phyloP scores from a whole-genome alignment of 2,888 invertebrate species.

The Drosophila dives region DNA sequence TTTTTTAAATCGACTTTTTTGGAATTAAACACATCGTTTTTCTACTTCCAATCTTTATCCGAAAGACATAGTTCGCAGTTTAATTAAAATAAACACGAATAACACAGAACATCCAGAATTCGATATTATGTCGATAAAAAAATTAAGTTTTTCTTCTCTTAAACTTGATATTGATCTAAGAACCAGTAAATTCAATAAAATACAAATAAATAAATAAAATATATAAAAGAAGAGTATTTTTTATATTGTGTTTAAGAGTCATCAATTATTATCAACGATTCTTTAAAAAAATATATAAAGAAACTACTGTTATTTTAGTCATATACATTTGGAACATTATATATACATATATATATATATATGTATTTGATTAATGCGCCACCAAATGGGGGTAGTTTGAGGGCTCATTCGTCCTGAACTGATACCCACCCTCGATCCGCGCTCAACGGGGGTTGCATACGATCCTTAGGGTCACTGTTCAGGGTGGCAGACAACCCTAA shows the following conservation, averaged over 20 bases:
- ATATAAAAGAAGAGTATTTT: background rate
- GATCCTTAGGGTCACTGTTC: slow-evolving; percentile 17
- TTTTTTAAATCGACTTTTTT: background rate
- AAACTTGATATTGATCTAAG: background rate
- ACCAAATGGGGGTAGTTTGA: slow-evolving; percentile 34
- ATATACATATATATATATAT: background rate
- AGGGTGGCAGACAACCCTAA: slow-evolving; percentile 5
- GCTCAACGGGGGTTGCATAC: slow-evolving; percentile 25
- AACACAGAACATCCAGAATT: background rate
- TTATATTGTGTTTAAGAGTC: background rate
- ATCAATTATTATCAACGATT: background rate
- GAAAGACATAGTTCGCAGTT: background rate
- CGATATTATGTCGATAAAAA: background rate
- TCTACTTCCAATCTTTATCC: background rate
- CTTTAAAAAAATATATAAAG: background rate
- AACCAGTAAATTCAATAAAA: background rate
- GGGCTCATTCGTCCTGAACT: slow-evolving; percentile 36
- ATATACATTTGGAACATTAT: background rate
- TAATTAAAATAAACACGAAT: background rate
- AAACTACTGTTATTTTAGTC: background rate
- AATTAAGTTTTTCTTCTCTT: background rate
- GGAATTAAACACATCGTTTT: background rate
- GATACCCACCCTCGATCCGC: slow-evolving; percentile 17
- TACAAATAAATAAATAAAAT: background rate
- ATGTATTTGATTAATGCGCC: slow-evolving; percentile 22